Evolutionary conservation across 2,113 vertebrate genomes (phyloP).

Genomic region (Polypterus senegalus): DNA sequence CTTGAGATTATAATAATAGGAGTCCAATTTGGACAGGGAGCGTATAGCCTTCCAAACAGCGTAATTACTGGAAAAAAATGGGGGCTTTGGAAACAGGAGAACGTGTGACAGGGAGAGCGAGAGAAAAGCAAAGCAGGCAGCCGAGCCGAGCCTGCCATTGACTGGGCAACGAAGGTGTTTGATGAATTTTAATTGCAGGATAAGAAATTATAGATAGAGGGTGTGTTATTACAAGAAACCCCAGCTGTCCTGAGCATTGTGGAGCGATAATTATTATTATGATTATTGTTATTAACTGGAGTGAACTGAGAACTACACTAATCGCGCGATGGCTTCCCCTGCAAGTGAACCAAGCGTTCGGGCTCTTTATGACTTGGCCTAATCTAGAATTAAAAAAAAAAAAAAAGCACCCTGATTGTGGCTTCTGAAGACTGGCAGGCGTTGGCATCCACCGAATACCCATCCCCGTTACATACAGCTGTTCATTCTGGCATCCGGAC

Average conservation of each 20-base stretch:
- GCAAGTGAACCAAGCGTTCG: background rate
- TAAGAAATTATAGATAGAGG: conserved; percentile 28
- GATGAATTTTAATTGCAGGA: conserved; percentile 45
- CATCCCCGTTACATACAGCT: background rate
- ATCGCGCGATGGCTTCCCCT: conserved; percentile 31
- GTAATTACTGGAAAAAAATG: conserved; percentile 43
- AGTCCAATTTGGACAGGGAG: conserved; percentile 47
- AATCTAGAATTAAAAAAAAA: no score
- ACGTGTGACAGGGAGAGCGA: conserved; percentile 26
- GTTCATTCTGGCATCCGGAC: background rate
- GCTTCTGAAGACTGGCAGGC: background rate
- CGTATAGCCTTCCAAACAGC: conserved; percentile 47
- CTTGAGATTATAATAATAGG: conserved; percentile 63
- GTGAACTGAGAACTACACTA: conserved; percentile 36
- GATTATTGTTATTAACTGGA: conserved; percentile 51
- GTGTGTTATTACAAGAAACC: conserved; percentile 35
- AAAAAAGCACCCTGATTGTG: background rate
- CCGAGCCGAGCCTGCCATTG: conserved; percentile 28
- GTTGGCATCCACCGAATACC: background rate
- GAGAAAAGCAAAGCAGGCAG: conserved; percentile 18
- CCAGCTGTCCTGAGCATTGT: conserved; percentile 26
- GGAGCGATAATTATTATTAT: conserved; percentile 26
- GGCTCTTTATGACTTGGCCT: no score
- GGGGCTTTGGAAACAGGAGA: conserved; percentile 36
- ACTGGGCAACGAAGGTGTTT: conserved; percentile 31